Base-by-base conservation (phyloP, 2,797 vertebrate species). In the Lophotriccus pileatus region DNA sequence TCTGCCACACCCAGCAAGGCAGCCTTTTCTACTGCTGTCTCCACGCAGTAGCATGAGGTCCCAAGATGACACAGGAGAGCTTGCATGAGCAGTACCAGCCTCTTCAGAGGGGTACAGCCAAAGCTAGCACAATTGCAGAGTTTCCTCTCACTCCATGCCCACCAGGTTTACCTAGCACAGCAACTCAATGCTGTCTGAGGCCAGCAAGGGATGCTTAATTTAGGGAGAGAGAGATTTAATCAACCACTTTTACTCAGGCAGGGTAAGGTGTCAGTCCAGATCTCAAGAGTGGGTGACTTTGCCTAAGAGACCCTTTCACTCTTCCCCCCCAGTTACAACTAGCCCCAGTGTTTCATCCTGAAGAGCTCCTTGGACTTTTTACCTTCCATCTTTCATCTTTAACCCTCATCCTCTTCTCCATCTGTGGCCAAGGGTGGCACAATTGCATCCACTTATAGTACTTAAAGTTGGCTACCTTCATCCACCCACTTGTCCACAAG, bases 271-370 rank as follows among this genome's bases (percentile, higher is more conserved):
- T 15, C 46, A 60, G 32, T 36, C 49, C 37, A 36, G 20, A 55
- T 30, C 21, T 56, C 32, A 63, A 19, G 14, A 67, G 12, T 1
- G 0, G 4, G 4, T 34, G 8, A 62, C 16, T 39, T 72, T 1
- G 1, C 39, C 36, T 36, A 66, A 60, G 20, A 14, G 8, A 58
- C 6, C 2, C 10, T 73, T 87, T 41, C 18, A 27, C 14, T 58
- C 18, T 24, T 2, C 9, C 12, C 8, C 11, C 3, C 4, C 4
- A 32, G 37, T 27, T 36, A 59, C 28, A 67, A 18, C 34, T 59
- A 66, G 4, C 3, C 22, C 37, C 3, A 14, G 0, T n/a, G 3
- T 9, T 81, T 87, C 12, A 19, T 39, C 11, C 21, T 4, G 1
- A 27, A 17, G 21, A 14, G 34, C 23, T 62, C 28, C 60, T 55